phyloP scores from a whole-genome alignment of 2,113 vertebrate species.

The Anseranas semipalmata region DNA sequence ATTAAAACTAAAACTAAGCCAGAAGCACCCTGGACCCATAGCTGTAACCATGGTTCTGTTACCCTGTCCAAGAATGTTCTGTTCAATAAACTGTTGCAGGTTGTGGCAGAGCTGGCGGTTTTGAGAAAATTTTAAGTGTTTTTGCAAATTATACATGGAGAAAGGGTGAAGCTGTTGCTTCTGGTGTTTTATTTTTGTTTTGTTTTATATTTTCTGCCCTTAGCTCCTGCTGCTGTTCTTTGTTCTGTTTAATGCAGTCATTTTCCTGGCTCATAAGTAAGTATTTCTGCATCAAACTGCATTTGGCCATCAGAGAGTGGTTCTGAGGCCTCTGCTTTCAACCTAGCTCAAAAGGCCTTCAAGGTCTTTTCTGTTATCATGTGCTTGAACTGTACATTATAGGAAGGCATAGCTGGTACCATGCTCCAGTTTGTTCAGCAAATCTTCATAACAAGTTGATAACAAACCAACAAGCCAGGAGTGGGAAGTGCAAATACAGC shows the following conservation, averaged over 20 bases:
- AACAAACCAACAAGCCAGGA: background rate
- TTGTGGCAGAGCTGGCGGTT: background rate
- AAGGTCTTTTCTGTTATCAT: background rate
- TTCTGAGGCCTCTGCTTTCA: background rate
- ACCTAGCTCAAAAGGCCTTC: background rate
- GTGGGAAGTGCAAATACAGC: background rate
- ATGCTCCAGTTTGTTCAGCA: background rate
- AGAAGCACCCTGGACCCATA: background rate
- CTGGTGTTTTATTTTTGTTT: no score
- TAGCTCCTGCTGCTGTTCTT: background rate
- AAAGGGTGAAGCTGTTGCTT: background rate
- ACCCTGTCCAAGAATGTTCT: background rate
- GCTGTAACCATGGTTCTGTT: background rate
- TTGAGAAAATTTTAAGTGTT: background rate
- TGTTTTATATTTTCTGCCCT: no score
- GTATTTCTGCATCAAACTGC: background rate
- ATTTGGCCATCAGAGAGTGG: background rate
- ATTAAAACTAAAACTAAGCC: background rate
- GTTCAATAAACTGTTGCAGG: background rate
- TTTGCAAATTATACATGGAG: background rate
- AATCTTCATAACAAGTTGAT: background rate
- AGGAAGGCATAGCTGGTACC: background rate
- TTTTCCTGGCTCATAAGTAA: rapidly evolving
- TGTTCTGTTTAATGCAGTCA: background rate
- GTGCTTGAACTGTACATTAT: background rate